Conservation (phyloP, 2,888 invertebrate genomes). For the Callinectes sapidus region DNA sequence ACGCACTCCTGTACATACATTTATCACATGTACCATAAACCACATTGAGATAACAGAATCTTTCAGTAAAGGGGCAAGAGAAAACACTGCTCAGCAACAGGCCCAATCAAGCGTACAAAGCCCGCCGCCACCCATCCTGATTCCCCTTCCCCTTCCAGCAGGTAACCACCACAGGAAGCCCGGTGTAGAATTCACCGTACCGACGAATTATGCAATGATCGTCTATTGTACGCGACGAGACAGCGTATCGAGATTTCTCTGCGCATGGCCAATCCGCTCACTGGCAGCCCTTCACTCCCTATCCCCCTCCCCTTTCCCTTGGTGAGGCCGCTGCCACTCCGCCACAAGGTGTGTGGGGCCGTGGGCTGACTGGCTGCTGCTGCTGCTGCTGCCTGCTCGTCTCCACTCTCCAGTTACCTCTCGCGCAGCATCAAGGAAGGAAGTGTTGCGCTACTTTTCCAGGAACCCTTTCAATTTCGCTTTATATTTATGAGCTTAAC, state of each 20-base stretch:
- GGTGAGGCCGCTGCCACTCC: neutral
- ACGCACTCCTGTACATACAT: too few species aligned
- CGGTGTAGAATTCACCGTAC: neutral
- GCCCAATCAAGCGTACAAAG: too few species aligned
- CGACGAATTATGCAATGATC: neutral
- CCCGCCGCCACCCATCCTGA: too few species aligned
- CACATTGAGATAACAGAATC: too few species aligned
- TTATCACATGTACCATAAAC: too few species aligned
- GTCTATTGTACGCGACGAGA: neutral
- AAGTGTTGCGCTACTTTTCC: neutral
- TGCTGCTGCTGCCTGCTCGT: too few species aligned
- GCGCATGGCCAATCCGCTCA: neutral
- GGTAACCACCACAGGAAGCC: neutral
- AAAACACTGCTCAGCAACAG: neutral
- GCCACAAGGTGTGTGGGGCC: neutral
- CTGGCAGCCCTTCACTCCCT: neutral
- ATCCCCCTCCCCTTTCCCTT: neutral
- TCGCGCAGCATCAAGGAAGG: neutral
- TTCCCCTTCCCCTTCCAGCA: too few species aligned
- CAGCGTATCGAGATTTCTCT: slow-evolving; percentile 1
- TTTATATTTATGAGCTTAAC: neutral
- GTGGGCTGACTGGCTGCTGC: neutral
- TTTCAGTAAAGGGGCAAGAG: neutral
- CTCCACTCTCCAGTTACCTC: neutral
- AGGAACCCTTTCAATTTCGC: neutral